phyloP scores from a whole-genome alignment of 2,113 vertebrate genomes.

The Haliaeetus leucogaster region DNA sequence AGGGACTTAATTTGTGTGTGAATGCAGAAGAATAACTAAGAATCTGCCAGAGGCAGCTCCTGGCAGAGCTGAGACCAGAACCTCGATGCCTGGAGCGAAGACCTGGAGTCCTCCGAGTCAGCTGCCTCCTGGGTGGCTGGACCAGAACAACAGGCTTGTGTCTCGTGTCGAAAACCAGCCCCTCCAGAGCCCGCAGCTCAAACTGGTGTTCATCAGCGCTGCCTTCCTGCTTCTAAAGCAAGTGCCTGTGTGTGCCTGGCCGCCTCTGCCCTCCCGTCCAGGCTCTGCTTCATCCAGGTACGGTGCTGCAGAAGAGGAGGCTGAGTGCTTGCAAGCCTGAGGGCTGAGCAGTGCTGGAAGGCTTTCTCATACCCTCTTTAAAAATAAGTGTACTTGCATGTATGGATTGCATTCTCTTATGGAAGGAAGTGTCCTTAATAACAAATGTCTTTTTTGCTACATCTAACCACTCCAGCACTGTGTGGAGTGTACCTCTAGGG shows the following conservation, averaged over 20 bases:
- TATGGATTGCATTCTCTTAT: not conserved
- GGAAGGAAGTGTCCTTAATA: not conserved
- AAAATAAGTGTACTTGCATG: not conserved
- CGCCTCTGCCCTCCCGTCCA: not conserved
- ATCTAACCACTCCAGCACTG: rapidly evolving
- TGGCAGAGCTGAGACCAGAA: not conserved
- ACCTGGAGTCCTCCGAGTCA: not conserved
- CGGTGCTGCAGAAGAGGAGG: not conserved
- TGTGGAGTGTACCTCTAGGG: not conserved
- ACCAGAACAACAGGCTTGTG: not conserved
- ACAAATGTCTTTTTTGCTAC: not conserved
- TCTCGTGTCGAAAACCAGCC: rapidly evolving
- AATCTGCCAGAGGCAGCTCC: not conserved
- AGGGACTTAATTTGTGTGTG: not conserved
- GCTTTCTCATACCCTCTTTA: not conserved
- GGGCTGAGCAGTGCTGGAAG: not conserved
- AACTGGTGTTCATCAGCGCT: rapidly evolving
- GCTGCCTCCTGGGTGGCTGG: not conserved
- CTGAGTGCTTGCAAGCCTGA: not conserved
- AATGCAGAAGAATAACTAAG: not conserved
- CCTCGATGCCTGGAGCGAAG: not conserved
- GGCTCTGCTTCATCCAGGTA: not conserved
- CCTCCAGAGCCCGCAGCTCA: not conserved
- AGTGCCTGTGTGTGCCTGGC: not conserved
- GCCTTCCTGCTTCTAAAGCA: not conserved